Evolutionary conservation across 2,797 vertebrate species (phyloP).

Genomic region (Mycteria americana): DNA sequence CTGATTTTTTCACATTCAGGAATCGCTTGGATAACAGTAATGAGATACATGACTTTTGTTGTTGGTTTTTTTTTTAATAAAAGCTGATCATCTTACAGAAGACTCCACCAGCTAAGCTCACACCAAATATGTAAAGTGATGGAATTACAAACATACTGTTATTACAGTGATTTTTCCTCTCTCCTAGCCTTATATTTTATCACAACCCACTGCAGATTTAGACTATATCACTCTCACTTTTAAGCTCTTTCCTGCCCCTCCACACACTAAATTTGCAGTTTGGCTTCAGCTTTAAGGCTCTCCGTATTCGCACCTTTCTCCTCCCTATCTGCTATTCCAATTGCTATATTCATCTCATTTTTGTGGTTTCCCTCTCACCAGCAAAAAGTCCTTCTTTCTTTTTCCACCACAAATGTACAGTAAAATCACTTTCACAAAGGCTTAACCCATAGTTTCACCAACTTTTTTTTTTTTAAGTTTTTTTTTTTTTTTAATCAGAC

Average conservation of each 20-base stretch:
- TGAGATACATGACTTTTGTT: not conserved
- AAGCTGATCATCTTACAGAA: not conserved
- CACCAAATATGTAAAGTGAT: not conserved
- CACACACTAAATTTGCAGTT: not conserved
- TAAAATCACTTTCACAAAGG: not conserved
- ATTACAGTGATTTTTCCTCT: not conserved
- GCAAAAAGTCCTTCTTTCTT: not conserved
- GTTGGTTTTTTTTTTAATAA: not conserved
- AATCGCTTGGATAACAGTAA: not conserved
- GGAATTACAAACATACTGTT: not conserved
- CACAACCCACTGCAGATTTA: not conserved
- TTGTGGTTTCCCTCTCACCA: constrained; percentile 29
- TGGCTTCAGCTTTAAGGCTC: not conserved
- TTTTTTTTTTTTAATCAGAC: not conserved
- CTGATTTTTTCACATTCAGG: not conserved
- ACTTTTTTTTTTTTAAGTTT: not conserved
- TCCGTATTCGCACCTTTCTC: not conserved
- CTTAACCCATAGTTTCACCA: not conserved
- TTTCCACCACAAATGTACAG: not conserved
- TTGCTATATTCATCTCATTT: not conserved
- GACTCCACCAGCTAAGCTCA: not conserved
- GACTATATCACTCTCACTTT: not conserved
- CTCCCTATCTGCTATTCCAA: not conserved
- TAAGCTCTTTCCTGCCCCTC: not conserved
- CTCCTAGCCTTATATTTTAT: not conserved